These are phyloP conservation scores for Andrena cerasifolii DNA, from an alignment of 1,140 invertebrate genomes.

Conservation along the genomic window DNA sequence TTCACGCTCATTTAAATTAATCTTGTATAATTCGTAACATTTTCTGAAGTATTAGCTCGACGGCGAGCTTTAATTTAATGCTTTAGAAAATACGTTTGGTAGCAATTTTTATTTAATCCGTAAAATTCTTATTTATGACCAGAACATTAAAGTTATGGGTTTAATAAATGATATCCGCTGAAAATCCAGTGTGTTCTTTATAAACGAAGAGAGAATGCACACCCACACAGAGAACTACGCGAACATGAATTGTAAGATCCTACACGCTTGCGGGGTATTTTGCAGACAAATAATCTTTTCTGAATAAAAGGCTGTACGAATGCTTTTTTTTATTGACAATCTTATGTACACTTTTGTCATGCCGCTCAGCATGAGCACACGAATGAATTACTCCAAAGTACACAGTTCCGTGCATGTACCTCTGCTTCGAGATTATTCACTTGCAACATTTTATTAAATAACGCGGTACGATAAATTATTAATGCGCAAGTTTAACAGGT, in stretches of 20 bases:
- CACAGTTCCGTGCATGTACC: constrained; percentile 18
- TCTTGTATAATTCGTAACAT: constrained; percentile 63
- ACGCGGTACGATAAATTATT: constrained; percentile 26
- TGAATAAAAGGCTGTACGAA: constrained; percentile 58
- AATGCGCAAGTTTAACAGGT: constrained; percentile 2
- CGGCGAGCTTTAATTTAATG: constrained; percentile 66
- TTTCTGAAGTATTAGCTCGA: constrained; percentile 74
- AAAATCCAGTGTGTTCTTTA: constrained; percentile 35
- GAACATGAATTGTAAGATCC: neutral
- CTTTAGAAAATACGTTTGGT: constrained; percentile 68
- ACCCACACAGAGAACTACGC: neutral
- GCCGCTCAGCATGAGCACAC: constrained; percentile 36
- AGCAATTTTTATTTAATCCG: constrained; percentile 75
- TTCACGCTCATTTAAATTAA: constrained; percentile 71
- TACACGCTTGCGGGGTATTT: neutral
- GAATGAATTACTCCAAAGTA: constrained; percentile 39
- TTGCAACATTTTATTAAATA: constrained; percentile 16
- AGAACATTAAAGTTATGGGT: constrained; percentile 71
- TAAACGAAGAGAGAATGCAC: neutral
- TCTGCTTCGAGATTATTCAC: constrained; percentile 16
- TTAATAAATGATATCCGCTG: constrained; percentile 75
- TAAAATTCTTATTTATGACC: constrained; percentile 76
- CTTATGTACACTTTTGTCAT: constrained; percentile 63
- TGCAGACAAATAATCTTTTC: neutral
- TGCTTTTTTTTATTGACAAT: constrained; percentile 67